Conservation (phyloP, 1,140 invertebrate genomes). For the Campoletis sonorensis region DNA sequence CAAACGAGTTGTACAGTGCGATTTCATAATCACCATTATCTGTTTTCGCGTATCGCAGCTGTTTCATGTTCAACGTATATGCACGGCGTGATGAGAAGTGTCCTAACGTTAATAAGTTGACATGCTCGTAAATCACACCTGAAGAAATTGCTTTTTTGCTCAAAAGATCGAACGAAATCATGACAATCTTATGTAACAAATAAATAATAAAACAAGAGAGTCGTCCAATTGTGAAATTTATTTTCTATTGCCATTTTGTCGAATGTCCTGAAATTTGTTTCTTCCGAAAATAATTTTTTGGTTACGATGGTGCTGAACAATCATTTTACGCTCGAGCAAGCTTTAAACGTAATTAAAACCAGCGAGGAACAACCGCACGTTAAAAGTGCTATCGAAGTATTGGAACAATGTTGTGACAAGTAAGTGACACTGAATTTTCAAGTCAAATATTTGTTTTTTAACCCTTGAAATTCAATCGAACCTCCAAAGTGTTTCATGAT, state of each 20-base stretch:
- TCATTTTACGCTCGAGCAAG: slow-evolving; percentile 48
- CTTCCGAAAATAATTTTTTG: not conserved
- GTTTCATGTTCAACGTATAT: too few relatives aligned
- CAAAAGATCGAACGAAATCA: too few relatives aligned
- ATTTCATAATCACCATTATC: too few relatives aligned
- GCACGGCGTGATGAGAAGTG: too few relatives aligned
- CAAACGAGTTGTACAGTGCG: too few relatives aligned
- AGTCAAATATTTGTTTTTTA: slow-evolving; percentile 12
- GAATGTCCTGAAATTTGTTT: not conserved
- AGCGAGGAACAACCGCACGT: slow-evolving; percentile 59
- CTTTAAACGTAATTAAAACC: slow-evolving; percentile 49
- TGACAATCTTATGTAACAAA: too few relatives aligned
- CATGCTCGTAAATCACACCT: too few relatives aligned
- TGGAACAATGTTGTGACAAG: slow-evolving; percentile 68
- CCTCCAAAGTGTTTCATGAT: not conserved
- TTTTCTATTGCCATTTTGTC: not conserved
- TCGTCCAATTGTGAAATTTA: not conserved
- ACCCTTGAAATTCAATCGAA: too few relatives aligned
- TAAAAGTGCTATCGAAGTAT: slow-evolving; percentile 59
- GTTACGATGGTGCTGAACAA: slow-evolving; percentile 42
- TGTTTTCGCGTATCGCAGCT: too few relatives aligned
- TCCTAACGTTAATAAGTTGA: too few relatives aligned
- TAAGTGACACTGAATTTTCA: slow-evolving; percentile 52
- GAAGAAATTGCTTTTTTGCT: too few relatives aligned
- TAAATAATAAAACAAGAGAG: too few relatives aligned